Conservation (phyloP, 2,797 vertebrate genomes). For the Melanotaenia pygmaea region DNA sequence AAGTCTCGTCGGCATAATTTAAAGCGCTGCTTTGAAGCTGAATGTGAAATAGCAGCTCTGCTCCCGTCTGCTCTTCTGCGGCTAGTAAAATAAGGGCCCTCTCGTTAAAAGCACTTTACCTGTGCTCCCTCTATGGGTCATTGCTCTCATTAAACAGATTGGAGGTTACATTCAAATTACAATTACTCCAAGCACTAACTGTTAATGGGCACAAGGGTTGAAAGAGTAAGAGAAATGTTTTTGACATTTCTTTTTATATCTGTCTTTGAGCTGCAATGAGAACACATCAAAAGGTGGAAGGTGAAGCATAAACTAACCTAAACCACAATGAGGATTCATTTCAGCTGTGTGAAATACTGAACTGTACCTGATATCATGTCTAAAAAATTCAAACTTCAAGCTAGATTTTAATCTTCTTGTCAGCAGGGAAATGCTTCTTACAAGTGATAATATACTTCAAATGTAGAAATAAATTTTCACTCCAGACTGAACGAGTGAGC, state of each 20-base stretch:
- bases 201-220: conserved; percentile 76
- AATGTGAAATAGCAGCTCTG: conserved; percentile 74
- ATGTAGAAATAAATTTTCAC: conserved; percentile 30
- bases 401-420: conserved; percentile 48
- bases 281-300: conserved; percentile 70
- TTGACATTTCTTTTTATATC: conserved; percentile 77
- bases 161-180: conserved; percentile 80
- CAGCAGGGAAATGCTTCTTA: conserved; percentile 29
- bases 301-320: conserved; percentile 69
- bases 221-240: conserved; percentile 79
- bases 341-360: conserved; percentile 51
- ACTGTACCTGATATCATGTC: conserved; percentile 47
- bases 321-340: conserved; percentile 66
- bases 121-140: conserved; percentile 80
- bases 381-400: conserved; percentile 18
- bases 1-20: conserved; percentile 81
- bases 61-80: conserved; percentile 68
- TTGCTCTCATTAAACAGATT: conserved; percentile 81
- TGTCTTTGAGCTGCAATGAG: conserved; percentile 58
- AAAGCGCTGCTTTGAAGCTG: conserved; percentile 81
- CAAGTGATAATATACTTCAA: conserved; percentile 44
- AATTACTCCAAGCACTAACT: conserved; percentile 77
- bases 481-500: conserved; percentile 27
- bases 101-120: conserved; percentile 83
- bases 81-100: conserved; percentile 80